These are phyloP conservation scores for Galaxea fascicularis DNA, from an alignment of 92 coral and sea anemone genomes.

Conservation along the genomic window DNA sequence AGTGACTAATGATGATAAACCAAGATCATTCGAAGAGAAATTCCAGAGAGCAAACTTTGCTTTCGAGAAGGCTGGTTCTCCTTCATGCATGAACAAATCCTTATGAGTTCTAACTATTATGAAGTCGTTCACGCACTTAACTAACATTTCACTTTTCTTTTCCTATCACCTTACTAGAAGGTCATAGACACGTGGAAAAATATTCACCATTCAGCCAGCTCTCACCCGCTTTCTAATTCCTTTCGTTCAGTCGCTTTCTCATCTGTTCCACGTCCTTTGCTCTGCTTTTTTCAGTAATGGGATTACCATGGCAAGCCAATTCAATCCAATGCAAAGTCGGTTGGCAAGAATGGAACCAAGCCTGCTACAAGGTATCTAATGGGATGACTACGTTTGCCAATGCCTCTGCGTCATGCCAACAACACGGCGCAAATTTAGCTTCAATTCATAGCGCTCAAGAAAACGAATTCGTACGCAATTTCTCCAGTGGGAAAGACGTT, in stretches of 20 bases:
- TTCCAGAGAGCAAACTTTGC: too few species aligned
- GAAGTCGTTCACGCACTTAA: too few species aligned
- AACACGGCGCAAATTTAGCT: constrained; percentile 21
- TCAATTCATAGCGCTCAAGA: constrained; percentile 45
- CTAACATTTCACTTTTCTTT: too few species aligned
- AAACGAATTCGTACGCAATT: constrained; percentile 25
- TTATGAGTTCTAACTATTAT: too few species aligned
- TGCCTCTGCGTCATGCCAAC: constrained; percentile 16
- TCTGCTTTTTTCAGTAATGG: too few species aligned
- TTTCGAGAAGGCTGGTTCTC: too few species aligned
- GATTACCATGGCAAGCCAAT: constrained; percentile 2
- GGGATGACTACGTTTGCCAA: not conserved
- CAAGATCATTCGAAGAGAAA: too few species aligned
- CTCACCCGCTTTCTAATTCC: not conserved
- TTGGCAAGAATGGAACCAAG: constrained; percentile 43
- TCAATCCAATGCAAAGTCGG: constrained; percentile 24
- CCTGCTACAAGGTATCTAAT: constrained; percentile 1
- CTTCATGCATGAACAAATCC: too few species aligned
- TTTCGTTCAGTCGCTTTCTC: not conserved
- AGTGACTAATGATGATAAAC: too few species aligned
- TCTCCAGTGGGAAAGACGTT: not conserved
- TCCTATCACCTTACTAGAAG: too few species aligned
- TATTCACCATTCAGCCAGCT: too few species aligned
- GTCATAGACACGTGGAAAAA: too few species aligned
- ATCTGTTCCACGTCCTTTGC: not conserved